phyloP scores from a whole-genome alignment of 2,113 vertebrate species.

The Seriola rivoliana region DNA sequence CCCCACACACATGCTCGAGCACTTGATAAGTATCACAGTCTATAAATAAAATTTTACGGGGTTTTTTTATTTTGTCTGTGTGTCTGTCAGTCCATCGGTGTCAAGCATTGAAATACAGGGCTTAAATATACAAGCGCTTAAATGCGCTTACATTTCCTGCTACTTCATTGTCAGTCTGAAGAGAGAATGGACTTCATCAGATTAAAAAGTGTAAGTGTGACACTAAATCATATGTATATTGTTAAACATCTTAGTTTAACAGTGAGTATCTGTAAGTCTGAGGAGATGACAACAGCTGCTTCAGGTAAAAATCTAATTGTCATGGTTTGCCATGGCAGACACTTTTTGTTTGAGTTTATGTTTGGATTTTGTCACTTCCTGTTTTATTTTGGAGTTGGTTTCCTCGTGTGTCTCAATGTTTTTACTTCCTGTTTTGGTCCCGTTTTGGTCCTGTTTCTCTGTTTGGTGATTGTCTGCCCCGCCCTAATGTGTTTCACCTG shows the following conservation, averaged over 20 bases:
- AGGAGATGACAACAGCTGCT: neutral
- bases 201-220: neutral
- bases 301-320: too few relatives aligned
- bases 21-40: constrained; percentile 7
- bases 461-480: too few relatives aligned
- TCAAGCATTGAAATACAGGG: neutral
- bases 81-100: neutral
- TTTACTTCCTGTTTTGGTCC: too few relatives aligned
- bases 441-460: too few relatives aligned
- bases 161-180: neutral
- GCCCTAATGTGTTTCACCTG: too few relatives aligned
- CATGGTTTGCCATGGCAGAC: too few relatives aligned
- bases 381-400: too few relatives aligned
- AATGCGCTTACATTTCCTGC: neutral
- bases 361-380: too few relatives aligned
- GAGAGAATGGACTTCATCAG: neutral
- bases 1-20: neutral
- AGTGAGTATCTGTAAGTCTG: neutral
- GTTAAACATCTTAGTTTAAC: neutral
- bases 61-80: neutral
- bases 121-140: neutral
- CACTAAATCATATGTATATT: neutral
- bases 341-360: too few relatives aligned
- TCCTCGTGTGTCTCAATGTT: too few relatives aligned
- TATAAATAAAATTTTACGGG: neutral